These are phyloP conservation scores for Zalophus californianus DNA, from an alignment of 2,797 vertebrate species.

Conservation along the genomic window DNA sequence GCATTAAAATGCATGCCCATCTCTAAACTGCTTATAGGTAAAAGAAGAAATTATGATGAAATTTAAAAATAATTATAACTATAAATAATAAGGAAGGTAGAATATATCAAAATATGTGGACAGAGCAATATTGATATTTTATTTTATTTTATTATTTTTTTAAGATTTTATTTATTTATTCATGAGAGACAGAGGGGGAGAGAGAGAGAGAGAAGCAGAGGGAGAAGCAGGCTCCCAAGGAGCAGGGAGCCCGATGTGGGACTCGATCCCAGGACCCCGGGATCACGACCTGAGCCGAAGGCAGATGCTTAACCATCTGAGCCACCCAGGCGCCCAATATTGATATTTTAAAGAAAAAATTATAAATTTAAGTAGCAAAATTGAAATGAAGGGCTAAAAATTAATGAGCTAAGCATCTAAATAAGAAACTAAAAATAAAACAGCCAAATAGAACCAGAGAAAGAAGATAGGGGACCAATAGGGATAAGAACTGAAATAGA, in stretches of 20 bases:
- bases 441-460: neutral
- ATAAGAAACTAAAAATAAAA: neutral
- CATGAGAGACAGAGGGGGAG: too few relatives aligned
- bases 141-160: too few relatives aligned
- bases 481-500: neutral
- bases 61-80: neutral
- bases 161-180: too few relatives aligned
- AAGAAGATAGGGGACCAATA: neutral
- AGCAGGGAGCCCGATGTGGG: too few relatives aligned
- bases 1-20: neutral
- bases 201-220: too few relatives aligned
- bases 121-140: neutral
- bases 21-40: neutral
- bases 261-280: too few relatives aligned
- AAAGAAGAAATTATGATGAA: neutral
- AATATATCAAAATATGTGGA: neutral
- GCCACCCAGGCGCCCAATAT: neutral
- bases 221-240: too few relatives aligned
- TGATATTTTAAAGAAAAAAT: neutral
- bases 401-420: neutral
- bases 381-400: slow-evolving; percentile 3
- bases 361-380: neutral
- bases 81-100: neutral
- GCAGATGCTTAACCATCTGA: too few relatives aligned
- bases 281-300: too few relatives aligned